phyloP scores from a whole-genome alignment of 2,888 invertebrate genomes.

The Dexiosoma caninum region DNA sequence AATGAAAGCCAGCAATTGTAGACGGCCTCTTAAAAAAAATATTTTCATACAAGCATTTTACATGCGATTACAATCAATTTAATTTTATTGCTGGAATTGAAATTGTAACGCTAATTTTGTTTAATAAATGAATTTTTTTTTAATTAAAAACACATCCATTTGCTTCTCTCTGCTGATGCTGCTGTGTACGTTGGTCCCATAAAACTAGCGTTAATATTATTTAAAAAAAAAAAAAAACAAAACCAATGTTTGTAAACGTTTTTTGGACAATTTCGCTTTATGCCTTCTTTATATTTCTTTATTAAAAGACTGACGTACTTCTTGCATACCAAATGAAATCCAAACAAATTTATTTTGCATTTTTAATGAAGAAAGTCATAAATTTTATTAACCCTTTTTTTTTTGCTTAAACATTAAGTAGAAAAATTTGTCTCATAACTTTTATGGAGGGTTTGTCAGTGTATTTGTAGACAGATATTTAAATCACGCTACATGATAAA shows the following conservation, averaged over 20 bases:
- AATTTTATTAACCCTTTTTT: constrained; percentile 50
- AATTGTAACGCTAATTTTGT: constrained; percentile 37
- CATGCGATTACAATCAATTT: constrained; percentile 68
- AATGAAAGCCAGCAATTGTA: not conserved
- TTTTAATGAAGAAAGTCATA: constrained; percentile 26
- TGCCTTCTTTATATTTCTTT: constrained; percentile 34
- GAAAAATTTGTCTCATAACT: constrained; percentile 17
- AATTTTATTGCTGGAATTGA: constrained; percentile 23
- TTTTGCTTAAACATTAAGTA: not conserved
- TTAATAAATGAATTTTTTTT: constrained; percentile 15
- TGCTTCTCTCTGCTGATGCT: not conserved
- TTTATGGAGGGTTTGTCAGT: constrained; percentile 23
- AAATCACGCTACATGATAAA: not conserved
- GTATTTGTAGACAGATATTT: not conserved
- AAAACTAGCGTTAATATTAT: constrained; percentile 59
- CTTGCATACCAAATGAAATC: constrained; percentile 45
- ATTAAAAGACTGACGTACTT: constrained; percentile 21
- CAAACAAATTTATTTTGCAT: constrained; percentile 11
- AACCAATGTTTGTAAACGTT: constrained; percentile 46
- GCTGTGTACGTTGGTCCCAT: constrained; percentile 45
- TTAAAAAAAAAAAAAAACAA: constrained; percentile 50
- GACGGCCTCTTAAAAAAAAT: constrained; percentile 13
- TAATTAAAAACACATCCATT: constrained; percentile 1
- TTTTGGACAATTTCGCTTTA: constrained; percentile 31
- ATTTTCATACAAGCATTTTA: constrained; percentile 42